Evolutionary conservation across 2,888 invertebrate genomes (phyloP).

Genomic region (Mythimna loreyi): DNA sequence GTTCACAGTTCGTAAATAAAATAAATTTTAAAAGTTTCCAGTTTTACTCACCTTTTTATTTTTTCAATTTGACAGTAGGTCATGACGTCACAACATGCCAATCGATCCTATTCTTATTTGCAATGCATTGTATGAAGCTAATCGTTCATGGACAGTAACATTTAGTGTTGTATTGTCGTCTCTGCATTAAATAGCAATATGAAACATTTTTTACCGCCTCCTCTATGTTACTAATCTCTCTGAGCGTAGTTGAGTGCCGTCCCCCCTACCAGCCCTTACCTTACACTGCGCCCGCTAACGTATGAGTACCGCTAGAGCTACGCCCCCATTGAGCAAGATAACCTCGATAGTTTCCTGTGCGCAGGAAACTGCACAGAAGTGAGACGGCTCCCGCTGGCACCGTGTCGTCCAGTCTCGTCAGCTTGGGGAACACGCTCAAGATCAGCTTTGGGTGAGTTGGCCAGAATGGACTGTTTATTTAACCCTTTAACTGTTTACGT

Average conservation of each 20-base stretch:
- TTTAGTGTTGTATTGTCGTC: too few species aligned
- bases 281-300: slow-evolving; percentile 76
- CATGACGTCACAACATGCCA: too few species aligned
- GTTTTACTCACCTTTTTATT: too few species aligned
- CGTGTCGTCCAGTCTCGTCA: slow-evolving; percentile 94
- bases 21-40: too few species aligned
- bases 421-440: slow-evolving; percentile 95
- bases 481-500: too few species aligned
- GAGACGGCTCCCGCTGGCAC: slow-evolving; percentile 94
- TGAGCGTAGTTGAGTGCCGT: slow-evolving; percentile 30
- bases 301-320: slow-evolving; percentile 76
- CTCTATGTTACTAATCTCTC: slow-evolving; percentile 6
- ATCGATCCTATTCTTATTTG: too few species aligned
- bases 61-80: too few species aligned
- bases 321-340: slow-evolving; percentile 77
- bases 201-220: background rate
- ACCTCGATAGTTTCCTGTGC: slow-evolving; percentile 89
- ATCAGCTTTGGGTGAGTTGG: slow-evolving; percentile 94
- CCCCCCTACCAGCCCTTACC: slow-evolving; percentile 28
- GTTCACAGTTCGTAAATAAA: too few species aligned
- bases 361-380: slow-evolving; percentile 92
- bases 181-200: background rate
- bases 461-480: background rate
- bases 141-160: too few species aligned
- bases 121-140: too few species aligned